Conservation (phyloP, 2,797 vertebrate genomes). For the Gallinago stenura region DNA sequence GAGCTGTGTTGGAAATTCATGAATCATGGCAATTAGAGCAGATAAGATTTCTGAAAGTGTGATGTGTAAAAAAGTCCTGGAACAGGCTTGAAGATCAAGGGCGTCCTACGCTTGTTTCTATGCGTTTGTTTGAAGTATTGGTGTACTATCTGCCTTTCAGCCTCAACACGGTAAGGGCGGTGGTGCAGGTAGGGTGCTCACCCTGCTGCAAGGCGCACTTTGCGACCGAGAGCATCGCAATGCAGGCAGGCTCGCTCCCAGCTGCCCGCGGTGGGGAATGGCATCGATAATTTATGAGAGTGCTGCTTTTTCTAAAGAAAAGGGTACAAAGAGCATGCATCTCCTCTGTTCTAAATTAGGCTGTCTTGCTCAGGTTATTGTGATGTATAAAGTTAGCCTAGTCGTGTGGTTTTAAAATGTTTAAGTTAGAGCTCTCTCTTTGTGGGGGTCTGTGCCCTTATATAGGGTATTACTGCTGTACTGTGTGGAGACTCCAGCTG, state of each 20-base stretch:
- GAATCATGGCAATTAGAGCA: slow-evolving; percentile 37
- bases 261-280: neutral
- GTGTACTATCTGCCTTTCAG: accelerated
- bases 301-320: neutral
- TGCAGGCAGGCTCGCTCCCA: neutral
- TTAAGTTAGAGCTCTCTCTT: neutral
- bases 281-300: neutral
- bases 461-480: neutral
- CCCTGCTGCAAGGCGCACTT: neutral
- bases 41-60: neutral
- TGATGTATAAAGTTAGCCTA: neutral
- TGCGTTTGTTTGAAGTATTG: neutral
- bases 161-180: neutral
- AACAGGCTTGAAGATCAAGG: neutral
- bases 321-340: neutral
- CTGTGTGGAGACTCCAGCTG: neutral
- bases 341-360: neutral
- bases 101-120: neutral
- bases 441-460: neutral
- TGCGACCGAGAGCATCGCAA: accelerated
- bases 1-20: neutral
- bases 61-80: slow-evolving; percentile 3
- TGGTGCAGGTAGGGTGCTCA: neutral
- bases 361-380: neutral
- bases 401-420: neutral